Percentiles rank a stretch among this genome's conserved stretches.
phyloP scores from a whole-genome alignment of 2,113 vertebrate genomes.

The Elephantulus edwardii region DNA sequence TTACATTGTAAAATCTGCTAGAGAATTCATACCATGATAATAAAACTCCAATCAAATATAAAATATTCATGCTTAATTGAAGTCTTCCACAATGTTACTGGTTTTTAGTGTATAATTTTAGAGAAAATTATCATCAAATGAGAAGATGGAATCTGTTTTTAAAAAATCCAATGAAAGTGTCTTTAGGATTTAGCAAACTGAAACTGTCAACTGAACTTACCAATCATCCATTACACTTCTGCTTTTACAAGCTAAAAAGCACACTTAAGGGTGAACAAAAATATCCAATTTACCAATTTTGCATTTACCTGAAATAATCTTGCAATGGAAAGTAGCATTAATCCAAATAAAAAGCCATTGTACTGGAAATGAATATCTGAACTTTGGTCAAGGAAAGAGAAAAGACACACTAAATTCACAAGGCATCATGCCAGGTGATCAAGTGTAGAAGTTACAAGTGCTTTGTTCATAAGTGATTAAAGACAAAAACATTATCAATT shows the following conservation, averaged over 20 bases:
- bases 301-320: slow-evolving; percentile 92
- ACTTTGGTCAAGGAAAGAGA: slow-evolving; percentile 76
- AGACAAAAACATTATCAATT: slow-evolving; percentile 29
- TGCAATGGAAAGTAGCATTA: slow-evolving; percentile 94
- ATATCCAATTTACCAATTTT: neutral
- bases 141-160: slow-evolving; percentile 29
- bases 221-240: neutral
- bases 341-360: slow-evolving; percentile 95
- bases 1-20: neutral
- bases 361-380: slow-evolving; percentile 99
- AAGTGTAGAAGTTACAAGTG: neutral
- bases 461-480: slow-evolving; percentile 35
- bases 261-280: neutral
- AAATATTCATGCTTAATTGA: slow-evolving; percentile 35
- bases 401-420: slow-evolving; percentile 41
- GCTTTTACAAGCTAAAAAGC: slow-evolving; percentile 41
- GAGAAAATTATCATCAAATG: slow-evolving; percentile 43
- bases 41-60: neutral
- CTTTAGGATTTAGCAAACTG: neutral
- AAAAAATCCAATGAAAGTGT: slow-evolving; percentile 18
- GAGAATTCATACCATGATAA: slow-evolving; percentile 4
- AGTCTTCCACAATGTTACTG: neutral
- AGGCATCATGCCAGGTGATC: neutral
- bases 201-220: slow-evolving; percentile 23
- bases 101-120: slow-evolving; percentile 29